Conservation (phyloP, 2,888 invertebrate genomes). For the Eledone cirrhosa region DNA sequence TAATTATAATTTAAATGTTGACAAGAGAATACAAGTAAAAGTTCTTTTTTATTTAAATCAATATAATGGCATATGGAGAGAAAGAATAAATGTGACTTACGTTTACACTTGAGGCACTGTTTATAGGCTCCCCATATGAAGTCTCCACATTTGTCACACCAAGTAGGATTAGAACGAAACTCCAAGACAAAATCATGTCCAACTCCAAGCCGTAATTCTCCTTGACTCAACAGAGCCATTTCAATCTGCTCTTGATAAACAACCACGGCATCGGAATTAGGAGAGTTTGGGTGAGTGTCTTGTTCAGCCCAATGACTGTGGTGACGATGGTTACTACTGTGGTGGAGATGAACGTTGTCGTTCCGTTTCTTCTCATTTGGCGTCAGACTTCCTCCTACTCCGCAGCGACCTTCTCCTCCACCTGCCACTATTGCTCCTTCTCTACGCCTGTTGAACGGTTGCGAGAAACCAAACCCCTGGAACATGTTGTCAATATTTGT, state of each 20-base stretch:
- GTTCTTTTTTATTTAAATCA: not conserved
- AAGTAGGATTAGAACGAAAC: slow-evolving; percentile 65
- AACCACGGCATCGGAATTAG: slow-evolving; percentile 9
- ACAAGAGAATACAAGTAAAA: too few species aligned
- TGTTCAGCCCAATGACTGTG: not conserved
- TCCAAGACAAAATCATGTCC: slow-evolving; percentile 56
- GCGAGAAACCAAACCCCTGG: slow-evolving; percentile 30
- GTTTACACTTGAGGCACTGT: slow-evolving; percentile 67
- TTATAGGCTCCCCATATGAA: slow-evolving; percentile 69
- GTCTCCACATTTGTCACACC: slow-evolving; percentile 70
- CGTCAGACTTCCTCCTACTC: not conserved
- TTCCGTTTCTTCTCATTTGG: not conserved
- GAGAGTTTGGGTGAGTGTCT: not conserved
- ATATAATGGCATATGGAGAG: not conserved
- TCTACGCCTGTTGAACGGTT: slow-evolving; percentile 11
- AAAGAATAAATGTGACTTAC: slow-evolving; percentile 57
- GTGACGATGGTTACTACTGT: slow-evolving; percentile 10
- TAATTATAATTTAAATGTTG: too few species aligned
- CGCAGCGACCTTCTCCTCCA: not conserved
- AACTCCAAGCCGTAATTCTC: slow-evolving; percentile 35
- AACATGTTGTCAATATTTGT: slow-evolving; percentile 36
- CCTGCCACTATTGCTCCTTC: not conserved
- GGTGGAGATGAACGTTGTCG: not conserved
- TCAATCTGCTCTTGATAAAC: slow-evolving; percentile 48
- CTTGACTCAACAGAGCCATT: slow-evolving; percentile 53